A percentile compares a stretch with the other conserved stretches of the same genome.
Conservation (phyloP, 1,140 invertebrate genomes). For the Anadara kagoshimensis region DNA sequence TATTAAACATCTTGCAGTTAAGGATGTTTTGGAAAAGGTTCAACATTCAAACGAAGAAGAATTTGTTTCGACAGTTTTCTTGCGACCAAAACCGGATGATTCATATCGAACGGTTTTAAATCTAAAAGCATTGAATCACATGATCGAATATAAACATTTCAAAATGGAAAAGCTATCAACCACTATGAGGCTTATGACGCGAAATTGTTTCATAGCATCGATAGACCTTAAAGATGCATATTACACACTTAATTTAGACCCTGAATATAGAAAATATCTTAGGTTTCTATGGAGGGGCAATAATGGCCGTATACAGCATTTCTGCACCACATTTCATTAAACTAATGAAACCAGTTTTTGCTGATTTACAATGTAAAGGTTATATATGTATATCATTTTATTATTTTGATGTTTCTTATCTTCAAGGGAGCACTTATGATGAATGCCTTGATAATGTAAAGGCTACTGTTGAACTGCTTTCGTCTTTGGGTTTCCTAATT, state of each 20-base stretch:
- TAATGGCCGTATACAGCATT: conserved; percentile 7
- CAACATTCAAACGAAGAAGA: too few relatives aligned
- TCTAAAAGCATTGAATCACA: too few relatives aligned
- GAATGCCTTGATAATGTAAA: conserved; percentile 14
- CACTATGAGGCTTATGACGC: conserved; percentile 19
- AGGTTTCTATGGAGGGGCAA: conserved; percentile 12
- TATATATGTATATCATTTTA: not conserved
- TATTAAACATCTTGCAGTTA: not conserved
- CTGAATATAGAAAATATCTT: conserved; percentile 17
- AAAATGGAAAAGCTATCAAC: conserved; percentile 43
- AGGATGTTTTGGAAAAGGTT: conserved; percentile 14
- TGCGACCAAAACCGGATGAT: too few relatives aligned
- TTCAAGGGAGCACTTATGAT: not conserved
- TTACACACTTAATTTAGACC: conserved; percentile 24
- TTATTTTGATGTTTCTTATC: not conserved
- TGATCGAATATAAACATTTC: conserved; percentile 32
- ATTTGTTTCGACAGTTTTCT: too few relatives aligned
- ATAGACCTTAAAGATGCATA: conserved; percentile 42
- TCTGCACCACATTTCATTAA: conserved; percentile 12
- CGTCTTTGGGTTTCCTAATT: conserved; percentile 14
- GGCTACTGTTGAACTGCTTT: not conserved
- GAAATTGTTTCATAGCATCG: conserved; percentile 34
- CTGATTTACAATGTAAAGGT: not conserved
- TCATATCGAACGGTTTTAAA: too few relatives aligned
- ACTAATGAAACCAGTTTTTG: not conserved